Percentiles rank a stretch among this genome's conserved stretches.
phyloP scores from a whole-genome alignment of 1,140 invertebrate species.

The Drosophila insularis region DNA sequence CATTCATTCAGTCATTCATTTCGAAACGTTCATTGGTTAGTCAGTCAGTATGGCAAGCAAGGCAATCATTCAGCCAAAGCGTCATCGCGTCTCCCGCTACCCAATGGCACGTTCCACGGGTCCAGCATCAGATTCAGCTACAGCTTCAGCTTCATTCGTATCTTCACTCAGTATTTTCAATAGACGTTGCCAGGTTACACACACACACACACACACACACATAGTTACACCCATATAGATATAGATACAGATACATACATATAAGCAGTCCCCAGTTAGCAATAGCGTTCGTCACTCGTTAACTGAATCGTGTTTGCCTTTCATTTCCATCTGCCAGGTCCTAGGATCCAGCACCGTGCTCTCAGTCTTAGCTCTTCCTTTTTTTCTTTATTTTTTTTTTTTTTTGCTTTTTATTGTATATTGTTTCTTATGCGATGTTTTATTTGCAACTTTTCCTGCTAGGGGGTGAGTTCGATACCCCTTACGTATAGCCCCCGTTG shows the following conservation, averaged over 20 bases:
- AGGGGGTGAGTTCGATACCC: not conserved
- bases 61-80: constrained; percentile 74
- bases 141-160: constrained; percentile 6
- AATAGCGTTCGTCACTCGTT: constrained; percentile 79
- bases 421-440: constrained; percentile 79
- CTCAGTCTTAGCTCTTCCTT: constrained; percentile 22
- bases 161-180: constrained; percentile 58
- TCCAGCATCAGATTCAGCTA: not conserved
- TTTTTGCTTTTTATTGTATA: constrained; percentile 69
- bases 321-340: constrained; percentile 74
- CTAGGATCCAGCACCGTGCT: constrained; percentile 9
- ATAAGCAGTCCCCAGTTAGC: constrained; percentile 76
- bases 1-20: constrained; percentile 81
- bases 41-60: constrained; percentile 70
- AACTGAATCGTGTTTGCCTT: constrained; percentile 80
- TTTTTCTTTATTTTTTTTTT: constrained; percentile 52
- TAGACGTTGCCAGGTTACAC: constrained; percentile 50
- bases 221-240: constrained; percentile 1
- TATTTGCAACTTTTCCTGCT: constrained; percentile 74
- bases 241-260: constrained; percentile 37
- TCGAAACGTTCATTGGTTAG: constrained; percentile 75
- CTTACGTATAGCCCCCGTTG: not conserved
- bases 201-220: constrained; percentile 30
- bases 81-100: constrained; percentile 23
- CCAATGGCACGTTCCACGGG: constrained; percentile 21